Conservation (phyloP, 2,113 vertebrate species). For the Machaerirhynchus nigripectus region DNA sequence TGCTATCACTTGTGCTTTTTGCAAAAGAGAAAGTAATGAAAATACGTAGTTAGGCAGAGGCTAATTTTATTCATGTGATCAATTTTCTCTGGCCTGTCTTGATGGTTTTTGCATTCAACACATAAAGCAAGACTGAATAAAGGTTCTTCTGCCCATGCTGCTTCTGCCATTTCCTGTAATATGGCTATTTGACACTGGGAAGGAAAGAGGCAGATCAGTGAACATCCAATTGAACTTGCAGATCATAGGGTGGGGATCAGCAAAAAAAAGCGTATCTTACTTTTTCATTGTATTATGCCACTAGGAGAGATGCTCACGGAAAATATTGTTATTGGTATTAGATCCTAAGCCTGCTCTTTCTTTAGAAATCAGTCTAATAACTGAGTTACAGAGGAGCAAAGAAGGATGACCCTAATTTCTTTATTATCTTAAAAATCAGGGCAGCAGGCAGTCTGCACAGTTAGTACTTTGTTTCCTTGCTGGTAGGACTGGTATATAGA, state of each 20-base stretch:
- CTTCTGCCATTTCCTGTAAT: background rate
- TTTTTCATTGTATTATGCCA: background rate
- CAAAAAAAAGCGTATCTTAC: background rate
- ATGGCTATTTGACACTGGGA: background rate
- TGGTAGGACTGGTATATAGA: background rate
- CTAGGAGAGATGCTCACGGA: background rate
- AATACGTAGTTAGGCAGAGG: background rate
- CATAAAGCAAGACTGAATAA: background rate
- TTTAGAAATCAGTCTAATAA: background rate
- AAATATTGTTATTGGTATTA: background rate
- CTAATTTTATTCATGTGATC: background rate
- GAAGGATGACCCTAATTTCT: background rate
- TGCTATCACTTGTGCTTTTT: background rate
- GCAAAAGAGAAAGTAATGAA: background rate
- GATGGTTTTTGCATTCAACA: background rate
- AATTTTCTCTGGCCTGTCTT: background rate
- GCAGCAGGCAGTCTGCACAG: background rate
- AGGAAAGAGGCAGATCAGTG: background rate
- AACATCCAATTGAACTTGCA: background rate
- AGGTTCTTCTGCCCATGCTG: background rate
- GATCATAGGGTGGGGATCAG: background rate
- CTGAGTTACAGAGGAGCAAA: background rate
- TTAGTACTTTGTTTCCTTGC: background rate
- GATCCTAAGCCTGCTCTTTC: background rate
- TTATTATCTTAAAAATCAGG: background rate